phyloP scores from a whole-genome alignment of 1,140 invertebrate genomes.

The Papilio dardanus region DNA sequence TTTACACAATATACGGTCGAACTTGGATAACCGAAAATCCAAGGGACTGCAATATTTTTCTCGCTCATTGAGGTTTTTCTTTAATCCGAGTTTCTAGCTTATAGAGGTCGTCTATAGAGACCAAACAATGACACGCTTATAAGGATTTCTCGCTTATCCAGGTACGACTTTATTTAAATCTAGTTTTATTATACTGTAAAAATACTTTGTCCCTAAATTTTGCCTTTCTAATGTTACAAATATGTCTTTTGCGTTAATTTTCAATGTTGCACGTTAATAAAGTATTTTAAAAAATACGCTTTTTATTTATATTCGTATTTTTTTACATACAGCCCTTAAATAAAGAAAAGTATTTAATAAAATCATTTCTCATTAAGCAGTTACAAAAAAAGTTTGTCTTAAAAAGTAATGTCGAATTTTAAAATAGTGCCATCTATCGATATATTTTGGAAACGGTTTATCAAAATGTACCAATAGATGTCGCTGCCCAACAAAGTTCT shows the following conservation, averaged over 20 bases:
- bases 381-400: too few relatives aligned
- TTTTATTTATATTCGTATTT: neutral
- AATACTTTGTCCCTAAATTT: neutral
- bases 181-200: too few relatives aligned
- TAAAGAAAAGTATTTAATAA: neutral
- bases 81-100: too few relatives aligned
- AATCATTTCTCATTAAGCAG: neutral
- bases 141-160: too few relatives aligned
- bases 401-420: neutral
- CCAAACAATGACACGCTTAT: too few relatives aligned
- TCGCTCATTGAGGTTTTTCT: too few relatives aligned
- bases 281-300: neutral
- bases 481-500: neutral
- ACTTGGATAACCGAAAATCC: too few relatives aligned
- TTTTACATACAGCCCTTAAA: neutral
- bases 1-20: too few relatives aligned
- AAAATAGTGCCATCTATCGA: neutral
- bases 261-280: constrained; percentile 4
- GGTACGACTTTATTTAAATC: too few relatives aligned
- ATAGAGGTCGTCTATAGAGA: too few relatives aligned
- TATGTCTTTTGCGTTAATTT: neutral
- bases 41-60: too few relatives aligned
- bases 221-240: neutral
- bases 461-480: neutral
- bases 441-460: neutral